These are phyloP conservation scores for Bombyx huttoni DNA, from an alignment of 2,888 invertebrate genomes.

Conservation along the genomic window DNA sequence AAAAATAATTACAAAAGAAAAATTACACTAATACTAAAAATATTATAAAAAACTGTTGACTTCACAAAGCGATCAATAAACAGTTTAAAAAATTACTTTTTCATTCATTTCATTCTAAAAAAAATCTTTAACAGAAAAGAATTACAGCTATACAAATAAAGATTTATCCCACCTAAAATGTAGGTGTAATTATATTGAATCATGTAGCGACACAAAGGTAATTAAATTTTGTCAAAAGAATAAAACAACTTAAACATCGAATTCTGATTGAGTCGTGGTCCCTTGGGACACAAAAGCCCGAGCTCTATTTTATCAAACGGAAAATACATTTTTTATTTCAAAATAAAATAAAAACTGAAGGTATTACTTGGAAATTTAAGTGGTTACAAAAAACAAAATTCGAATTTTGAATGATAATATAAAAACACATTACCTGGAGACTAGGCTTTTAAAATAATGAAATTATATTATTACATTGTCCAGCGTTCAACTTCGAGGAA, in stretches of 20 bases:
- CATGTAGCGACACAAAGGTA: conserved; percentile 12
- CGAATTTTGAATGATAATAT: not conserved
- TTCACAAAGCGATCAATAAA: conserved; percentile 1
- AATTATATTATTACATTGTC: not conserved
- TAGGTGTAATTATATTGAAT: conserved; percentile 5
- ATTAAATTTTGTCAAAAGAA: conserved; percentile 18
- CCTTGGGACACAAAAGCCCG: conserved; percentile 25
- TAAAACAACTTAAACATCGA: conserved; percentile 26
- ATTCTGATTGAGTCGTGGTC: conserved; percentile 37
- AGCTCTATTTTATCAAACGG: conserved; percentile 36
- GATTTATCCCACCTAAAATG: not conserved
- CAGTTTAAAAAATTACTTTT: not conserved
- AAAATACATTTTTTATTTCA: conserved; percentile 29
- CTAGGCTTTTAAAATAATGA: not conserved
- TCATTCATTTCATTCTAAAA: too few relatives aligned
- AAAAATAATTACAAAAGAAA: conserved; percentile 1
- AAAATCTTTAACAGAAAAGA: too few relatives aligned
- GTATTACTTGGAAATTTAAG: conserved; percentile 15
- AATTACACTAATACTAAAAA: too few relatives aligned
- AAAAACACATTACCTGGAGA: not conserved
- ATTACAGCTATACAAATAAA: too few relatives aligned
- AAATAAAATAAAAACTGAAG: conserved; percentile 19
- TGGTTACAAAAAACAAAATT: conserved; percentile 8
- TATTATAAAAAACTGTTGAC: too few relatives aligned
- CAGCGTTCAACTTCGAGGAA: not conserved